Evolutionary conservation across 2,888 invertebrate genomes (phyloP).

Genomic region (Chirona hameri): DNA sequence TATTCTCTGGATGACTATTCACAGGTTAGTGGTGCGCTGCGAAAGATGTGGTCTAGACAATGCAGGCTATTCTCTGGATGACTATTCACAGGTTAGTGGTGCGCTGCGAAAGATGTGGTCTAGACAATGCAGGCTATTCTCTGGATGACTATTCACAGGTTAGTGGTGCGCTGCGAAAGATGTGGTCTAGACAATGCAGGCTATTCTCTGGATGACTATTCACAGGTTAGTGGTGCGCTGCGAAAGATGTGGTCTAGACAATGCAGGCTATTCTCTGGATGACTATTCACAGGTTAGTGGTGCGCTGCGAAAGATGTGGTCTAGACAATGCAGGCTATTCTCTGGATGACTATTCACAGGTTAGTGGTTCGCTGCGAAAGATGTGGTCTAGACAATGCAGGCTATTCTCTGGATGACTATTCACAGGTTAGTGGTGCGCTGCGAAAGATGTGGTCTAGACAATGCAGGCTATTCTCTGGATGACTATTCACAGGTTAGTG

Average conservation of each 20-base stretch:
- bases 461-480: constrained; percentile 56
- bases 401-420: constrained; percentile 68
- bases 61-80: constrained; percentile 58
- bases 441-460: too few species aligned
- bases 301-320: too few species aligned
- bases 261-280: constrained; percentile 58
- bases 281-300: constrained; percentile 60
- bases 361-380: background rate
- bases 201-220: constrained; percentile 68
- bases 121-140: constrained; percentile 47
- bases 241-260: too few species aligned
- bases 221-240: constrained; percentile 50
- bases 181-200: too few species aligned
- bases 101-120: too few species aligned
- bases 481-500: constrained; percentile 61
- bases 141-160: constrained; percentile 68
- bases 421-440: constrained; percentile 50
- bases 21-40: constrained; percentile 48
- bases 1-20: constrained; percentile 70
- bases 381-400: too few species aligned
- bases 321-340: constrained; percentile 39
- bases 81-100: constrained; percentile 60
- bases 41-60: too few species aligned
- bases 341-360: constrained; percentile 72
- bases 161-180: background rate